Evolutionary conservation across 2,797 vertebrate species (phyloP), one percentile per base, ranked within the genome.

Genomic region (Cyclopterus lumpus): DNA sequence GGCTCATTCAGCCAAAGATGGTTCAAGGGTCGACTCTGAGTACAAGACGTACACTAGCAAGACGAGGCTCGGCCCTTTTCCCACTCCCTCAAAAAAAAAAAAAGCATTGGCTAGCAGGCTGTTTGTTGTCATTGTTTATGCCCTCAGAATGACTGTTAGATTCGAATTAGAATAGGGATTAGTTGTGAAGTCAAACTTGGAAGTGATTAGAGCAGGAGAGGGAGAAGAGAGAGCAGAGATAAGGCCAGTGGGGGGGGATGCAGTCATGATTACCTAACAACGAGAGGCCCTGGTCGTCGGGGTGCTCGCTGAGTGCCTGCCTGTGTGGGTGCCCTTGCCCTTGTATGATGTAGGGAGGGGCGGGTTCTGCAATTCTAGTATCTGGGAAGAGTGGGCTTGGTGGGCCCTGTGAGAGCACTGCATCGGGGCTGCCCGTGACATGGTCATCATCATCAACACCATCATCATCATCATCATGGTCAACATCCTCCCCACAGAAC

Each of bases 211-310:
- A 94, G 87, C 88, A 93, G 90, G 86, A 95, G 83, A 93, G 86
- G 91, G 88, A 92, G 91, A 90, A 88, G 79, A 92, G 86, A 93
- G 88, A 94, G 92, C 89, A 93, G 71, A 92, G 85, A 91, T 91
- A 91, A 91, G 91, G 87, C 90, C 90, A 87, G 89, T 88, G 86
- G 89, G 91, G 86, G n/a, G 94, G 93, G 94, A 94, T 95, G 95
- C 95, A 95, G 93, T 94, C 90, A 93, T 93, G 93, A 95, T 96
- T 96, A 96, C 95, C 95, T 95, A 95, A 96, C 95, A 92, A 88
- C 68, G 88, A 93, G 91, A 90, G 92, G 92, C 91, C 94, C 93
- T 93, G 93, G 94, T 95, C 94, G 78, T 93, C 95, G 79, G 90
- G 92, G 93, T 92, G 92, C 89, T 89, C 87, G 95, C 92, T 90